Evolutionary conservation across 1,140 invertebrate genomes (phyloP).

Genomic region (Tenebrio molitor): DNA sequence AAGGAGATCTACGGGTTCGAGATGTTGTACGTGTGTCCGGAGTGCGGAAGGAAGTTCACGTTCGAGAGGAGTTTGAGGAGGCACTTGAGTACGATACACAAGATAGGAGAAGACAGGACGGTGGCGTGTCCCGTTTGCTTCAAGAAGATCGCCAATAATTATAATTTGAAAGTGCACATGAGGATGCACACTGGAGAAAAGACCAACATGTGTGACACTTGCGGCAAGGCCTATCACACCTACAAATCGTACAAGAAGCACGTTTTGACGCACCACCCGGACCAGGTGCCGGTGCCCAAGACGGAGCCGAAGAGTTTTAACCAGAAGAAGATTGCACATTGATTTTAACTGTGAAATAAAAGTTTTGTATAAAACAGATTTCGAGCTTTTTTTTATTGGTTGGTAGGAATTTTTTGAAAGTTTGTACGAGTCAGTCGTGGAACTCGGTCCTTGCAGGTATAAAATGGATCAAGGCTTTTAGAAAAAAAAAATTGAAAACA

Average conservation of each 20-base stretch:
- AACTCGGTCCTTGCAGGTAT: no score
- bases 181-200: slow-evolving; percentile 85
- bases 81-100: slow-evolving; percentile 57
- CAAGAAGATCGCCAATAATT: slow-evolving; percentile 59
- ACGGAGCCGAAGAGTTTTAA: slow-evolving; percentile 12
- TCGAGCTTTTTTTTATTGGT: no score
- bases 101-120: slow-evolving; percentile 55
- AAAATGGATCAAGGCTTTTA: no score
- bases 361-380: no score
- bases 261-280: slow-evolving; percentile 27
- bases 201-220: slow-evolving; percentile 82
- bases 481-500: no score
- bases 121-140: slow-evolving; percentile 58
- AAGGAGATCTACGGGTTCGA: slow-evolving; percentile 55
- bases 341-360: no score
- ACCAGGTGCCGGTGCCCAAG: neutral
- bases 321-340: no score
- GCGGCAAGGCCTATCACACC: slow-evolving; percentile 75
- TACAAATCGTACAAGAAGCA: slow-evolving; percentile 43
- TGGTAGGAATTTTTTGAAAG: no score
- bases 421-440: no score
- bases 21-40: slow-evolving; percentile 54
- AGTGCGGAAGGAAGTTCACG: slow-evolving; percentile 59
- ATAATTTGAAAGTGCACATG: slow-evolving; percentile 75
- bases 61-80: slow-evolving; percentile 58